Conservation (phyloP, 23 tunicate species). For the Ascidia mentula region DNA sequence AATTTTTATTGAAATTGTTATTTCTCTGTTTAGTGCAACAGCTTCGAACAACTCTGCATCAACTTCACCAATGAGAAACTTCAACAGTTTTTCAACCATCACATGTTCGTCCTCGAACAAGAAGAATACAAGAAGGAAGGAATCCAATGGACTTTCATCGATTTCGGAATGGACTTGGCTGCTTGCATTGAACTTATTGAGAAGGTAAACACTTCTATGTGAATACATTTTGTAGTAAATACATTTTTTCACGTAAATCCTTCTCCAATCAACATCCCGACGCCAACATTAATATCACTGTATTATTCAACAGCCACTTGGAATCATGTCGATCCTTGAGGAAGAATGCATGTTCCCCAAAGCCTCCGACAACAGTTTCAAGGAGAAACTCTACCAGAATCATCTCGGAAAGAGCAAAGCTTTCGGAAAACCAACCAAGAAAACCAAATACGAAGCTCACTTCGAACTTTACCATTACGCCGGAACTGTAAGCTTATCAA, state of each 20-base stretch:
- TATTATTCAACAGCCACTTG: slow-evolving; percentile 68
- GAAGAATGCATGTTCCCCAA: slow-evolving; percentile 99
- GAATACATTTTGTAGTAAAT: too few species aligned
- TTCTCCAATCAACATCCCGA: too few species aligned
- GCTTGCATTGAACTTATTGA: slow-evolving; percentile 96
- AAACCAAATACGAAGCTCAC: slow-evolving; percentile 89
- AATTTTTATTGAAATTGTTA: too few species aligned
- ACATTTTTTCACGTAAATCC: too few species aligned
- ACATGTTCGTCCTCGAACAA: slow-evolving; percentile 99
- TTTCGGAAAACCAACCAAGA: slow-evolving; percentile 83
- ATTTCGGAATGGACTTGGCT: slow-evolving; percentile 99
- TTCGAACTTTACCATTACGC: slow-evolving; percentile 94
- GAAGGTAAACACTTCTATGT: too few species aligned
- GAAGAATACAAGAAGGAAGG: slow-evolving; percentile 99
- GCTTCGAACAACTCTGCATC: slow-evolving; percentile 99
- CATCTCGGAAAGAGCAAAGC: slow-evolving; percentile 90
- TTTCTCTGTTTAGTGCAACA: slow-evolving; percentile 98
- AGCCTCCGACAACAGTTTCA: slow-evolving; percentile 87
- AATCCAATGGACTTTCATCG: slow-evolving; percentile 95
- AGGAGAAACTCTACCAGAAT: slow-evolving; percentile 87
- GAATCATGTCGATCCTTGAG: slow-evolving; percentile 94
- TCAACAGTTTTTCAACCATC: slow-evolving; percentile 99
- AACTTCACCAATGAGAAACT: slow-evolving; percentile 99
- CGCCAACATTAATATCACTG: too few species aligned
- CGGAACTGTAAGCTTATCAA: slow-evolving; percentile 67